phyloP scores from a whole-genome alignment of 2,888 invertebrate species.

The Drosophila vallismaia region DNA sequence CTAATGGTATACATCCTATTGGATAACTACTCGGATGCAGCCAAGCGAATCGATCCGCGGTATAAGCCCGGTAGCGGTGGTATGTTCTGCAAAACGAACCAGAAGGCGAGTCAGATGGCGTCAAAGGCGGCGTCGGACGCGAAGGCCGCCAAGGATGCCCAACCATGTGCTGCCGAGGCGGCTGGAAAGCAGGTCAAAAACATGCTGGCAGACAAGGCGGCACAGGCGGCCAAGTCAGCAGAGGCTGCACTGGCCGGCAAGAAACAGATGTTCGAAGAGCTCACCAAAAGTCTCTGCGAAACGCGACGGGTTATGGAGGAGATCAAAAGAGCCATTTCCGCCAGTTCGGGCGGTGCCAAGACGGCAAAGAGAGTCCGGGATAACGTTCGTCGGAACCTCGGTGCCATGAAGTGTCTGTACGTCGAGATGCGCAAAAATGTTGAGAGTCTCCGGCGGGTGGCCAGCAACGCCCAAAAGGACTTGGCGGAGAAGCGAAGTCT shows the following conservation, averaged over 20 bases:
- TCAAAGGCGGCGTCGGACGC: conserved; percentile 36
- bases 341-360: conserved; percentile 6
- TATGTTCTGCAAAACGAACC: conserved; percentile 18
- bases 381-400: not conserved
- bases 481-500: conserved; percentile 8
- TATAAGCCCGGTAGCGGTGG: conserved; percentile 1
- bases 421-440: not conserved
- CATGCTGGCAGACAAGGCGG: conserved; percentile 37
- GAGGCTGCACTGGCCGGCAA: conserved; percentile 37
- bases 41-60: not conserved
- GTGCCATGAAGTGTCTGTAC: conserved; percentile 12
- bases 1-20: conserved; percentile 35
- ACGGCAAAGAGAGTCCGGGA: not conserved
- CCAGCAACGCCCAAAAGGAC: not conserved
- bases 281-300: conserved; percentile 16
- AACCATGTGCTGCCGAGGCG: conserved; percentile 10
- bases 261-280: conserved; percentile 28
- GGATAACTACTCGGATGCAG: conserved; percentile 3
- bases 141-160: conserved; percentile 45
- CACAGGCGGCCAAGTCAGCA: conserved; percentile 45
- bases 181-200: conserved; percentile 29
- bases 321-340: conserved; percentile 11
- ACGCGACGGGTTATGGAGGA: conserved; percentile 28
- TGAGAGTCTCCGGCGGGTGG: not conserved
- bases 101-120: conserved; percentile 38